These are phyloP conservation scores for Agrilus cyanescens DNA, from an alignment of 2,888 invertebrate species.

Conservation along the genomic window DNA sequence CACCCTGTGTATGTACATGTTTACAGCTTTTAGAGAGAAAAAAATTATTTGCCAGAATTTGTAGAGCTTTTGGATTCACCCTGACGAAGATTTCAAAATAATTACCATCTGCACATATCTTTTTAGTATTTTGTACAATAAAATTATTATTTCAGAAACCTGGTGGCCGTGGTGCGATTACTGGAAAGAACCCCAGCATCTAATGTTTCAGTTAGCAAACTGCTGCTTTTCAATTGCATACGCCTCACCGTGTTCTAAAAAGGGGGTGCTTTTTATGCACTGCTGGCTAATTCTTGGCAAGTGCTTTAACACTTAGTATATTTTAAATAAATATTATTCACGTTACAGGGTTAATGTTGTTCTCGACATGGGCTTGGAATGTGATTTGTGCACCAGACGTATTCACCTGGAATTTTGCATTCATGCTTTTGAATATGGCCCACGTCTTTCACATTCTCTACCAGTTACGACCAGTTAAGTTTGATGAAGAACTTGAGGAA, in stretches of 20 bases:
- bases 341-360: conserved; percentile 58
- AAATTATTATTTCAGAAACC: conserved; percentile 34
- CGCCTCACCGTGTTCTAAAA: conserved; percentile 64
- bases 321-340: conserved; percentile 4
- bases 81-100: too few relatives aligned
- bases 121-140: too few relatives aligned
- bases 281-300: conserved; percentile 66
- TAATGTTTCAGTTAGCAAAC: conserved; percentile 64
- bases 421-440: conserved; percentile 67
- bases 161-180: conserved; percentile 61
- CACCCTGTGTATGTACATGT: too few relatives aligned
- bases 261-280: conserved; percentile 74
- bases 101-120: too few relatives aligned
- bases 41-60: too few relatives aligned
- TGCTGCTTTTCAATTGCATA: conserved; percentile 68
- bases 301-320: conserved; percentile 14
- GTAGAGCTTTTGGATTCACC: too few relatives aligned
- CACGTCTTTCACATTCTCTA: conserved; percentile 73
- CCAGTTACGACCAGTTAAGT: conserved; percentile 71
- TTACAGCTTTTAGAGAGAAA: too few relatives aligned
- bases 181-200: conserved; percentile 67
- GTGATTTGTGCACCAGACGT: conserved; percentile 78
- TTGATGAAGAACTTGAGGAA: conserved; percentile 73
- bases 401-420: conserved; percentile 79
- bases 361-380: conserved; percentile 84